Evolutionary conservation across 2,888 invertebrate genomes (phyloP), one percentile per base, ranked within the genome.

Genomic region (Sinhomidia bicolor): DNA sequence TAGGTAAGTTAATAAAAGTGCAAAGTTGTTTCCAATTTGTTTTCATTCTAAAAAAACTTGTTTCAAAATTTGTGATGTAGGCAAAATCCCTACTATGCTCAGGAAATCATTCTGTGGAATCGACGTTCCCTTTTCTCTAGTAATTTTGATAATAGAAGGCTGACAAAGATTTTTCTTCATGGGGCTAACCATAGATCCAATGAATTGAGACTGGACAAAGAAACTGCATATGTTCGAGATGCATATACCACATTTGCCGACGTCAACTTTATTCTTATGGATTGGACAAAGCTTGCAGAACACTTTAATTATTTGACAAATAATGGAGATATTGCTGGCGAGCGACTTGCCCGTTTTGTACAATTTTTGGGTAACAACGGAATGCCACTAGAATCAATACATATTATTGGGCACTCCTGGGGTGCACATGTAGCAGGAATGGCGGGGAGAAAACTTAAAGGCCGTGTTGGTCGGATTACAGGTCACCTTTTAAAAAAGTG

Each of bases 251-350:
- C 89, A 17, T 91, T 91, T 47, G 91, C 89, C 0, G 91, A 91
- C 44, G 85, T 91, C 23, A 91, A 91, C 57, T 91, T 91, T 44
- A 89, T 91, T 60, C 83, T 91, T 10, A 85, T 91, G 51, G 91
- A 91, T 36, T 91, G 90, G 83, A 89, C 90, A 51, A 74, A 54
- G 10, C 62, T 91, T n/a, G 91, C 91, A 36, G 41, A 36, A 76
- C 89, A 89, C 14, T 41, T 89, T 0, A 80, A 87, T 54, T 91
- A 85, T 65, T 65, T 89, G 12, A 89, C 90, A 10, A 89, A 89
- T 20, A 90, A 89, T 12, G 91, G 91, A 4, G 89, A 90, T 12
- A 85, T 91, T 57, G 91, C 88, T 6, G 71, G 83, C 0, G 62
- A 88, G 14, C 54, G 90, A 81, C 79, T 91, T 2, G 89, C 89